Evolutionary conservation across 2,113 vertebrate genomes (phyloP).

Genomic region (Albula goreensis): DNA sequence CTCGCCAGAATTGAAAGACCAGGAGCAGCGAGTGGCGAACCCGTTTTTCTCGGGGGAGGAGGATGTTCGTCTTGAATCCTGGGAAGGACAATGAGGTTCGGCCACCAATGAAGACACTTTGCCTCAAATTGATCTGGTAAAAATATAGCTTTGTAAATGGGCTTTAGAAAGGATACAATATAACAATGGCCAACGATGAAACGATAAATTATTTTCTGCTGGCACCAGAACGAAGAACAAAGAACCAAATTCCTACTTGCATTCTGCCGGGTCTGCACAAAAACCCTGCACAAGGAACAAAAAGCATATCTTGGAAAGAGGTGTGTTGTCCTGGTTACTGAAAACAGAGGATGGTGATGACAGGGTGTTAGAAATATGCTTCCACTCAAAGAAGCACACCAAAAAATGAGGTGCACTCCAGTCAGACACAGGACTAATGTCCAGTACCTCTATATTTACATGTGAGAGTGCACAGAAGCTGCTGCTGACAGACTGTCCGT

Average conservation of each 20-base stretch:
- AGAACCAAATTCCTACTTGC: neutral
- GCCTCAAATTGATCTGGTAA: neutral
- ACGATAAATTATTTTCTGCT: neutral
- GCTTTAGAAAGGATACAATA: neutral
- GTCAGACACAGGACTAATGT: neutral
- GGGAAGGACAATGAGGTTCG: neutral
- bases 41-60: neutral
- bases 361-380: conserved; percentile 7
- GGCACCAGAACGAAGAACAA: neutral
- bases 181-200: neutral
- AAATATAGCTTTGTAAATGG: neutral
- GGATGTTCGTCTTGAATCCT: neutral
- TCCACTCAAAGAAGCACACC: neutral
- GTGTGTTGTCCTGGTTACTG: conserved; percentile 1
- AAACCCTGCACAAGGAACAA: neutral
- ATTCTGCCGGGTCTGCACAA: neutral
- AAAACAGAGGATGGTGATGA: neutral
- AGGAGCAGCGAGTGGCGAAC: neutral
- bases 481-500: neutral
- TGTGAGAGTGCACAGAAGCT: neutral
- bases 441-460: neutral
- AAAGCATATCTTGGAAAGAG: neutral
- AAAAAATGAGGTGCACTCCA: conserved; percentile 25
- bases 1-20: neutral
- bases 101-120: neutral